These are phyloP conservation scores for Bombus consobrinus DNA, from an alignment of 1,140 invertebrate species.

Conservation along the genomic window DNA sequence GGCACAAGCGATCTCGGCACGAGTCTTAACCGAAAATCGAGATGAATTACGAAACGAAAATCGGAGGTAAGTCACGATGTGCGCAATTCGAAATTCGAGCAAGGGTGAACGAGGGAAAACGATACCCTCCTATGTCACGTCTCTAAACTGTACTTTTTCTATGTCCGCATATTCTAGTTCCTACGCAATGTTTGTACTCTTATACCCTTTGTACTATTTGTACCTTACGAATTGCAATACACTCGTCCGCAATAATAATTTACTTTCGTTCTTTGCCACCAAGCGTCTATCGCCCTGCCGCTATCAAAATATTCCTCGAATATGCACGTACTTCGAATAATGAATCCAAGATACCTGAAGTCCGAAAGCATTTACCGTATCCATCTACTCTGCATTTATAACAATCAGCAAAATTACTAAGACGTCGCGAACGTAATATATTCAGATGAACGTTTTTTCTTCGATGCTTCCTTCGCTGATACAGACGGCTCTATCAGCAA, in stretches of 20 bases:
- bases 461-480: neutral
- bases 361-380: no score
- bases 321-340: neutral
- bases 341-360: no score
- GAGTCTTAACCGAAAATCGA: slow-evolving; percentile 45
- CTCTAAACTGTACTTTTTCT: slow-evolving; percentile 80
- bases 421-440: neutral
- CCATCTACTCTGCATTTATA: neutral
- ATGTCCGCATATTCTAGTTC: slow-evolving; percentile 83
- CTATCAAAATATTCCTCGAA: neutral
- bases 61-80: slow-evolving; percentile 50
- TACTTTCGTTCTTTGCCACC: slow-evolving; percentile 31
- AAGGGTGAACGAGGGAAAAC: neutral
- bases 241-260: slow-evolving; percentile 80
- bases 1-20: slow-evolving; percentile 54
- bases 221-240: slow-evolving; percentile 83
- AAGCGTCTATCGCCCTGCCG: no score
- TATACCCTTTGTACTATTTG: slow-evolving; percentile 83
- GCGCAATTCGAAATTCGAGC: slow-evolving; percentile 56
- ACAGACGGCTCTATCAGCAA: no score
- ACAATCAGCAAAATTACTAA: neutral
- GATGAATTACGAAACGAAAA: slow-evolving; percentile 40
- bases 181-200: slow-evolving; percentile 83
- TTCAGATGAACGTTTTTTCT: neutral
- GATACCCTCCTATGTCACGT: slow-evolving; percentile 69